A percentile compares a stretch with the other conserved stretches of the same genome.
These are phyloP conservation scores for Anhinga anhinga DNA, from an alignment of 2,113 vertebrate species.

Conservation along the genomic window DNA sequence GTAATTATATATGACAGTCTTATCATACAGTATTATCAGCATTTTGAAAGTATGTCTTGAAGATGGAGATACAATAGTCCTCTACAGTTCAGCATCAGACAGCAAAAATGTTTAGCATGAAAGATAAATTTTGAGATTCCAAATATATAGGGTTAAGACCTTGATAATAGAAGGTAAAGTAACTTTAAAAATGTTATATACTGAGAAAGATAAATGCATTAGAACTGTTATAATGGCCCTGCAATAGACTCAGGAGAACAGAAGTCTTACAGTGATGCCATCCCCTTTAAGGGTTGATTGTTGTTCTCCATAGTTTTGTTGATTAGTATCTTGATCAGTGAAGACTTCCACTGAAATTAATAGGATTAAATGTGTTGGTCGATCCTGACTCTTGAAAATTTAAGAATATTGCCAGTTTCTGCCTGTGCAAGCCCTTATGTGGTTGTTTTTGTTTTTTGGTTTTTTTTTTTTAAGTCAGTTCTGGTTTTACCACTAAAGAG, in stretches of 20 bases:
- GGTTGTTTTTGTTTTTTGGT: too few relatives aligned
- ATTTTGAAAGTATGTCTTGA: slow-evolving; percentile 33
- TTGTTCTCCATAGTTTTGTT: background rate
- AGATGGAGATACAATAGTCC: background rate
- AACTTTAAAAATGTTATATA: background rate
- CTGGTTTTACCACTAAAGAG: background rate
- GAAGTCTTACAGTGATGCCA: background rate
- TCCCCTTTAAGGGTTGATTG: background rate
- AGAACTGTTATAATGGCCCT: background rate
- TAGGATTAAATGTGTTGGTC: background rate
- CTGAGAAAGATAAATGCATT: background rate
- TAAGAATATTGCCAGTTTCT: background rate
- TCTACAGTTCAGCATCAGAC: background rate
- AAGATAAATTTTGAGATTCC: slow-evolving; percentile 15
- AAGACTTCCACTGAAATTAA: slow-evolving; percentile 6
- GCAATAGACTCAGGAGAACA: background rate
- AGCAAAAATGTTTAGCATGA: background rate
- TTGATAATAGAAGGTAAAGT: background rate
- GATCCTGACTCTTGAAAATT: background rate
- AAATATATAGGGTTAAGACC: background rate
- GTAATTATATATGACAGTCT: slow-evolving; percentile 59
- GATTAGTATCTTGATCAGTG: slow-evolving; percentile 5
- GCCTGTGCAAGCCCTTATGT: background rate
- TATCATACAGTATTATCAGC: slow-evolving; percentile 42
- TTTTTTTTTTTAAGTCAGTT: background rate